These are phyloP conservation scores for Gallinago undulata DNA, from an alignment of 2,113 vertebrate genomes.

Conservation along the genomic window DNA sequence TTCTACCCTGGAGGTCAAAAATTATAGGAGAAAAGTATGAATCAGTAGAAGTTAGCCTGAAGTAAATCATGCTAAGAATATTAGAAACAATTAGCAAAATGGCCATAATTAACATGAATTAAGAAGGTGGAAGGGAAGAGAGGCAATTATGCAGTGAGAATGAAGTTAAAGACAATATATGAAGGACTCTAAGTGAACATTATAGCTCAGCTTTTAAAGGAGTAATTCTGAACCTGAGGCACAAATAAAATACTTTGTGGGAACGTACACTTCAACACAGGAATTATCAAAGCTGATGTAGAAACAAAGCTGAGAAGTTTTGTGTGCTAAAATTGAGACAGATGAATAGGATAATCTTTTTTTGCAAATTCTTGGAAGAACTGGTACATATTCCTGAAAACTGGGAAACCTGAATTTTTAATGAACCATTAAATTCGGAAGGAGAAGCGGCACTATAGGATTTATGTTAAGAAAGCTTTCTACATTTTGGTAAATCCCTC, in stretches of 20 bases:
- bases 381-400: not conserved
- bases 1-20: not conserved
- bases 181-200: not conserved
- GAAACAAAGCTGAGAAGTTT: not conserved
- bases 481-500: not conserved
- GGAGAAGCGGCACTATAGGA: not conserved
- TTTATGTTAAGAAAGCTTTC: not conserved
- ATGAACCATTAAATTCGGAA: not conserved
- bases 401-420: not conserved
- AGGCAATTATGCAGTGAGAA: not conserved
- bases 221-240: not conserved
- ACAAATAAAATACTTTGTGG: not conserved
- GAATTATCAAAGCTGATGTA: not conserved
- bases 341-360: not conserved
- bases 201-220: not conserved
- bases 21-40: not conserved
- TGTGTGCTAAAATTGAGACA: not conserved
- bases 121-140: not conserved
- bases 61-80: not conserved
- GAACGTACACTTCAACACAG: not conserved
- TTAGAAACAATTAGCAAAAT: not conserved
- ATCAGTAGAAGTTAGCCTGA: not conserved
- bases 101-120: not conserved
- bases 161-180: not conserved
- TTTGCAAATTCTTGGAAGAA: not conserved